Evolutionary conservation across 2,797 vertebrate genomes (phyloP).

Genomic region (Alauda arvensis): DNA sequence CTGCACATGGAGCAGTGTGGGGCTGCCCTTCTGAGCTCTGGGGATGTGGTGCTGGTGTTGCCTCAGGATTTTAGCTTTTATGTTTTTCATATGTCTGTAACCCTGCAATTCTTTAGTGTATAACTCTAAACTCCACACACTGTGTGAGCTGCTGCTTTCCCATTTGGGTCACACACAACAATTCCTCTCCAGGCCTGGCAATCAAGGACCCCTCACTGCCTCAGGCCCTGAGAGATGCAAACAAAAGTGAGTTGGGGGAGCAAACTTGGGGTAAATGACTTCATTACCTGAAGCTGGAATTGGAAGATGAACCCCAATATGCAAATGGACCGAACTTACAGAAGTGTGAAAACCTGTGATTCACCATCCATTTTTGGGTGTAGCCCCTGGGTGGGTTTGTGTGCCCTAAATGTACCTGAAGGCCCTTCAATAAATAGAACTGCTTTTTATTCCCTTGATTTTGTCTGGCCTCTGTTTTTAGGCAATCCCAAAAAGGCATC

Average conservation of each 20-base stretch:
- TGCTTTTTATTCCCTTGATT: neutral
- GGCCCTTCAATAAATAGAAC: neutral
- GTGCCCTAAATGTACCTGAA: neutral
- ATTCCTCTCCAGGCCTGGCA: neutral
- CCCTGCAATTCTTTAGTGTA: neutral
- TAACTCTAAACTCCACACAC: neutral
- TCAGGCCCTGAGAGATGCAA: accelerated
- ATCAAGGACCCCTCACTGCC: neutral
- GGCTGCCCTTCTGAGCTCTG: neutral
- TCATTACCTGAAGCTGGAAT: neutral
- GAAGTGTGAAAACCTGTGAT: neutral
- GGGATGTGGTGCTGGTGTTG: accelerated
- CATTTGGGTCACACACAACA: neutral
- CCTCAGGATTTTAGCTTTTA: neutral
- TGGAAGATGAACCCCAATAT: neutral
- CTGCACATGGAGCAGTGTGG: accelerated
- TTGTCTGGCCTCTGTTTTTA: neutral
- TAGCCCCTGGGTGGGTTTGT: accelerated
- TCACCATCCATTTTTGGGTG: neutral
- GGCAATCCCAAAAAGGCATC: neutral
- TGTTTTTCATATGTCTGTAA: neutral
- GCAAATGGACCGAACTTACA: neutral
- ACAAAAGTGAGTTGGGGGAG: neutral
- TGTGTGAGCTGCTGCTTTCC: neutral
- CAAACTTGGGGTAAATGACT: neutral